Conservation (phyloP, 2,888 invertebrate genomes). For the Drosophila anomalata region DNA sequence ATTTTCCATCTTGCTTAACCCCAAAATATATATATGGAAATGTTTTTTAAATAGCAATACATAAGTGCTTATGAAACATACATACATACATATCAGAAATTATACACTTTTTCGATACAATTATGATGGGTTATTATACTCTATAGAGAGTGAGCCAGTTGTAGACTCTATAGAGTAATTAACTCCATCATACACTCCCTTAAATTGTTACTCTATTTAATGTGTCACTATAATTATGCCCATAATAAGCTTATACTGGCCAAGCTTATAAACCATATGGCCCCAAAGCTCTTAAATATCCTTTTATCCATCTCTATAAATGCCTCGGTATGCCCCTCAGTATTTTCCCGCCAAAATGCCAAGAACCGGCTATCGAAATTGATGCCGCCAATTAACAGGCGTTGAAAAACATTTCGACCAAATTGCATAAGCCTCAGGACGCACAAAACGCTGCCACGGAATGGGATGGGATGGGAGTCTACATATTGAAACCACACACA, state of each 20-base stretch:
- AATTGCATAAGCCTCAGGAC: conserved; percentile 47
- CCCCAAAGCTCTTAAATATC: conserved; percentile 21
- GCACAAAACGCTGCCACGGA: conserved; percentile 21
- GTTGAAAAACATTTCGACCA: conserved; percentile 69
- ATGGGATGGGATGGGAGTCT: neutral
- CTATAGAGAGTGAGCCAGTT: too few species aligned
- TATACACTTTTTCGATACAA: conserved; percentile 51
- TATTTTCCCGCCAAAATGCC: conserved; percentile 2
- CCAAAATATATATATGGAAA: conserved; percentile 21
- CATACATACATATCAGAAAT: conserved; percentile 27
- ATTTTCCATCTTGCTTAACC: conserved; percentile 63
- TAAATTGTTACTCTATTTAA: conserved; percentile 34
- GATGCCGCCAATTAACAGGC: conserved; percentile 78
- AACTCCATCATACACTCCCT: conserved; percentile 3
- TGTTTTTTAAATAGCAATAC: conserved; percentile 36
- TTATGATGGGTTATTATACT: conserved; percentile 15
- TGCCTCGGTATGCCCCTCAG: neutral
- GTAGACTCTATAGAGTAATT: neutral
- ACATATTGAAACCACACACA: conserved; percentile 50
- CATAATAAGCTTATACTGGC: conserved; percentile 34
- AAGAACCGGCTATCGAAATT: conserved; percentile 58
- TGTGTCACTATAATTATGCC: conserved; percentile 47
- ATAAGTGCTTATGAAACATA: conserved; percentile 36
- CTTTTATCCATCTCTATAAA: conserved; percentile 25
- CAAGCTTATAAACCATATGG: conserved; percentile 43